Conservation (phyloP, 2,113 vertebrate genomes). For the Micronisus gabar region DNA sequence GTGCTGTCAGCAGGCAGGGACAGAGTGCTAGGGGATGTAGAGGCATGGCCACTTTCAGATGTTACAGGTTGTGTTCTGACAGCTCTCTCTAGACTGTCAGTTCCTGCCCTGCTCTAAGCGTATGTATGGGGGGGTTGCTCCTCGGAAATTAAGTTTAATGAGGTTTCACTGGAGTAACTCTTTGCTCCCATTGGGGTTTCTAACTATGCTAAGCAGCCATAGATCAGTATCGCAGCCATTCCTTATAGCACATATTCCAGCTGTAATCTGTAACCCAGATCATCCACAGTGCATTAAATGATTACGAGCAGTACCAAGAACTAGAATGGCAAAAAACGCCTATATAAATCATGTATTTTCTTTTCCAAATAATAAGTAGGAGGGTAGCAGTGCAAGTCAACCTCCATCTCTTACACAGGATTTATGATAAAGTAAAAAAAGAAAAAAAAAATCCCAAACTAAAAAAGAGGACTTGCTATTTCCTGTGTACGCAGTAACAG, state of each 20-base stretch:
- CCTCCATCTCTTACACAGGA: background rate
- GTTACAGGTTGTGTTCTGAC: background rate
- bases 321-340: background rate
- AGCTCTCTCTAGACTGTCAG: background rate
- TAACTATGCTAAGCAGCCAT: background rate
- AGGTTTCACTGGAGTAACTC: background rate
- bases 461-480: background rate
- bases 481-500: accelerated
- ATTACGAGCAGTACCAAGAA: background rate
- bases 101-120: background rate
- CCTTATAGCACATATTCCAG: background rate
- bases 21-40: accelerated
- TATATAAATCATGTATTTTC: background rate
- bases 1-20: background rate
- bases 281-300: background rate
- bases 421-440: background rate
- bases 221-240: background rate
- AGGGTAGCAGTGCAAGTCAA: background rate
- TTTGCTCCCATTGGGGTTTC: background rate
- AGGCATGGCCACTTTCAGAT: background rate
- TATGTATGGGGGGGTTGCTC: background rate
- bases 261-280: background rate
- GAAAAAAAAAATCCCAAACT: background rate
- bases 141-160: background rate
- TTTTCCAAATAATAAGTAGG: background rate